Evolutionary conservation across 1,140 invertebrate genomes (phyloP).

Genomic region (Dysdera silvatica): DNA sequence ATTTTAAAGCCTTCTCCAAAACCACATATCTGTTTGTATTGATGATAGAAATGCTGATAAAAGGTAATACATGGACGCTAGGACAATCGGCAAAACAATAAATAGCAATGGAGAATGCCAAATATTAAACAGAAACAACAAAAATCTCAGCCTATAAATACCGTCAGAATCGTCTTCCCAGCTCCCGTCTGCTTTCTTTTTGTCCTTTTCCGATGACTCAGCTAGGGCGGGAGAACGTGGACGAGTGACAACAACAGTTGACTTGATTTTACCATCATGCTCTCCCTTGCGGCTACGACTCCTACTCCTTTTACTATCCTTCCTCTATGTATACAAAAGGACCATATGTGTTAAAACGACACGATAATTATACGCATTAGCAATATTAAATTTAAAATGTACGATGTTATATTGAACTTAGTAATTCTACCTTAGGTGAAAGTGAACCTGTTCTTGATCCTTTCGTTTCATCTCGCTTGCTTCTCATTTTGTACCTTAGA

Average conservation of each 20-base stretch:
- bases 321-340: constrained; percentile 7
- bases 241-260: constrained; percentile 32
- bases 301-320: constrained; percentile 10
- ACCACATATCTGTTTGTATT: no score
- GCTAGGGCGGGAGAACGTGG: constrained; percentile 7
- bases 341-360: not conserved
- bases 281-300: constrained; percentile 28
- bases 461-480: constrained; percentile 25
- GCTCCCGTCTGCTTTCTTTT: constrained; percentile 12
- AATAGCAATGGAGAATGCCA: no score
- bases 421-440: constrained; percentile 20
- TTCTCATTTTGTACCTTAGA: constrained; percentile 20
- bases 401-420: not conserved
- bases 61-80: no score
- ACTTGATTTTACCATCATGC: constrained; percentile 32
- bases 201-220: constrained; percentile 1
- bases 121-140: no score
- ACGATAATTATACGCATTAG: not conserved
- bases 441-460: constrained; percentile 13
- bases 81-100: no score
- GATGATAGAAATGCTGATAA: no score
- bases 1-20: no score
- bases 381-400: not conserved
- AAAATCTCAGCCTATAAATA: not conserved
- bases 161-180: constrained; percentile 25